phyloP scores from a whole-genome alignment of 2,888 invertebrate genomes.

The Herminia tarsipennalis region DNA sequence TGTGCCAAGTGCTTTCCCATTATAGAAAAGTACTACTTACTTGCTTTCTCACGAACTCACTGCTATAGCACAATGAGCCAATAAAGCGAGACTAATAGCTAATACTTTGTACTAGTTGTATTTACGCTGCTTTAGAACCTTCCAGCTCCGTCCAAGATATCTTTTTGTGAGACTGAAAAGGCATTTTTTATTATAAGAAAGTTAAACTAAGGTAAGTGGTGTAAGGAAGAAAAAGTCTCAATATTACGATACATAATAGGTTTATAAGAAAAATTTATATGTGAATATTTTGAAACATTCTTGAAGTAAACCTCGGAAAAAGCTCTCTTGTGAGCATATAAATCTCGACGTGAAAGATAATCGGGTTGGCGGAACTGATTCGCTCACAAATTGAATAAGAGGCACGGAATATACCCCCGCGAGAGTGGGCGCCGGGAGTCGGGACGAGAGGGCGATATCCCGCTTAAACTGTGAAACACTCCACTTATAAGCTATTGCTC shows the following conservation, averaged over 20 bases:
- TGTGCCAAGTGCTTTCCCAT: slow-evolving; percentile 72
- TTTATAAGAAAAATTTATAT: slow-evolving; percentile 36
- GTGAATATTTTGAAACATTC: slow-evolving; percentile 56
- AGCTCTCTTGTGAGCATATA: slow-evolving; percentile 74
- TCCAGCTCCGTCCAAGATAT: slow-evolving; percentile 9
- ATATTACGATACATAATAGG: no score
- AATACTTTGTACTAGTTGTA: slow-evolving; percentile 46
- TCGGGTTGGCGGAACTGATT: slow-evolving; percentile 83
- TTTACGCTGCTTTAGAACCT: slow-evolving; percentile 33
- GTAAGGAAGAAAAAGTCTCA: neutral
- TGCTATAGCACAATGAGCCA: slow-evolving; percentile 60
- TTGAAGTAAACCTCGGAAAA: slow-evolving; percentile 60
- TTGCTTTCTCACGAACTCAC: slow-evolving; percentile 65
- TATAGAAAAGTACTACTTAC: slow-evolving; percentile 70
- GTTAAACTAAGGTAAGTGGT: neutral
- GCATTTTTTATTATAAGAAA: neutral
- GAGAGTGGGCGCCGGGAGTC: slow-evolving; percentile 47
- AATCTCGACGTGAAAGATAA: slow-evolving; percentile 81
- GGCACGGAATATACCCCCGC: slow-evolving; percentile 67
- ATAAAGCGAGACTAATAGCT: slow-evolving; percentile 58
- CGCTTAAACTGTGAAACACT: slow-evolving; percentile 67
- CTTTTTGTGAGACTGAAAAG: neutral
- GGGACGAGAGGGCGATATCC: slow-evolving; percentile 53
- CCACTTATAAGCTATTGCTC: slow-evolving; percentile 60
- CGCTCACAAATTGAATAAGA: slow-evolving; percentile 83